Percentiles rank a stretch among this genome's conserved stretches.
Evolutionary conservation across 2,113 vertebrate genomes (phyloP).

Genomic region (Anolis carolinensis): DNA sequence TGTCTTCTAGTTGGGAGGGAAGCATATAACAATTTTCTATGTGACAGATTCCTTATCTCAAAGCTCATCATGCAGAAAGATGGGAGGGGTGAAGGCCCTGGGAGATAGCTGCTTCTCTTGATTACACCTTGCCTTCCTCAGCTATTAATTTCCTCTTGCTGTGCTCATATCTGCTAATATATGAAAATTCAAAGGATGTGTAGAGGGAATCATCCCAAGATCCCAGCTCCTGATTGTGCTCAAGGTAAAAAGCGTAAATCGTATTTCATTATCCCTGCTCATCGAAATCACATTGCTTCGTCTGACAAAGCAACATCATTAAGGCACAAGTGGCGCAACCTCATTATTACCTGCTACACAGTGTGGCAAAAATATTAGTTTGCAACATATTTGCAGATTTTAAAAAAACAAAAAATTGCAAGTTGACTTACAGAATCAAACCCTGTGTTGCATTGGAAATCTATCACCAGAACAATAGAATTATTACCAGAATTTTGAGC

Average conservation of each 20-base stretch:
- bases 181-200: slow-evolving; percentile 3
- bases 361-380: not conserved
- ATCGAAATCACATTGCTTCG: not conserved
- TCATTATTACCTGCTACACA: not conserved
- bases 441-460: too few relatives aligned
- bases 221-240: not conserved
- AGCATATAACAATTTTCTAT: slow-evolving; percentile 67
- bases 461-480: too few relatives aligned
- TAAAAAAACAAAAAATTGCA: not conserved
- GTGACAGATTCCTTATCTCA: slow-evolving; percentile 50
- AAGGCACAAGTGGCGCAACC: not conserved
- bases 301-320: too few relatives aligned
- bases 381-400: not conserved
- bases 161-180: slow-evolving; percentile 1
- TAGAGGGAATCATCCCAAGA: not conserved
- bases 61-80: slow-evolving; percentile 52
- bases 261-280: not conserved
- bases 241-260: not conserved
- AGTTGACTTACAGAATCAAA: too few relatives aligned
- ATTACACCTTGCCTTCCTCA: not conserved
- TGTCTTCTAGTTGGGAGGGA: slow-evolving; percentile 55
- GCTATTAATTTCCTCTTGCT: not conserved
- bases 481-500: too few relatives aligned
- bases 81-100: not conserved
- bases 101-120: not conserved